Conservation (phyloP, 2,888 invertebrate genomes). For the Epinotia bilunana region DNA sequence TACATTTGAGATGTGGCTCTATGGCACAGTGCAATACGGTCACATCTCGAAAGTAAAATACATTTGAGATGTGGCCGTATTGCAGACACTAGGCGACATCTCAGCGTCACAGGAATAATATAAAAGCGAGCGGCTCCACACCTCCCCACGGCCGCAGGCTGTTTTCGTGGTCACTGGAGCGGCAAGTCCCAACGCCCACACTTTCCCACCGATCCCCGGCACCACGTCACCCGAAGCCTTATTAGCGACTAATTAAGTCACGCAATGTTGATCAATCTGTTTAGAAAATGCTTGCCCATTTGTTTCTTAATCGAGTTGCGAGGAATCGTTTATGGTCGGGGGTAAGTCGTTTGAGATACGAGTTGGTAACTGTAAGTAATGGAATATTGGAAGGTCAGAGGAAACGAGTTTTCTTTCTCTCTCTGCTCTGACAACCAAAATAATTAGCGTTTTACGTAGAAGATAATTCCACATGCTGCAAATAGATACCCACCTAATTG, state of each 20-base stretch:
- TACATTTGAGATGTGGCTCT: no score
- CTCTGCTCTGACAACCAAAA: no score
- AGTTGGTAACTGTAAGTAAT: background rate
- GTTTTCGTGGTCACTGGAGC: constrained; percentile 79
- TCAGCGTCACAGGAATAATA: background rate
- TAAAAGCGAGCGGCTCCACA: constrained; percentile 51
- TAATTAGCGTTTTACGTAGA: no score
- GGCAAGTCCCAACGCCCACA: constrained; percentile 74
- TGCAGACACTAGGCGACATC: no score
- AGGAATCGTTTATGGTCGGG: constrained; percentile 22
- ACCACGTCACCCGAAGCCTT: constrained; percentile 71
- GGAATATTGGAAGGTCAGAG: background rate
- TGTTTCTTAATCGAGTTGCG: constrained; percentile 41
- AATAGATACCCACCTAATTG: no score
- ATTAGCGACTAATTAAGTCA: constrained; percentile 63
- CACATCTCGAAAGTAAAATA: no score
- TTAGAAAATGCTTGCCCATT: constrained; percentile 45
- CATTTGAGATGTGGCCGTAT: no score
- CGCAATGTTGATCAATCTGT: constrained; percentile 52
- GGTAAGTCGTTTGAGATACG: constrained; percentile 9
- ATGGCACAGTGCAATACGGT: no score
- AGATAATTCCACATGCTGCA: no score
- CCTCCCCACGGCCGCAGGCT: constrained; percentile 54
- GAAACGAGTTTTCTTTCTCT: background rate
- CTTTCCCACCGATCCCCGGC: constrained; percentile 71